These are phyloP conservation scores for Cherax destructor DNA, from an alignment of 1,140 invertebrate genomes.

Conservation along the genomic window DNA sequence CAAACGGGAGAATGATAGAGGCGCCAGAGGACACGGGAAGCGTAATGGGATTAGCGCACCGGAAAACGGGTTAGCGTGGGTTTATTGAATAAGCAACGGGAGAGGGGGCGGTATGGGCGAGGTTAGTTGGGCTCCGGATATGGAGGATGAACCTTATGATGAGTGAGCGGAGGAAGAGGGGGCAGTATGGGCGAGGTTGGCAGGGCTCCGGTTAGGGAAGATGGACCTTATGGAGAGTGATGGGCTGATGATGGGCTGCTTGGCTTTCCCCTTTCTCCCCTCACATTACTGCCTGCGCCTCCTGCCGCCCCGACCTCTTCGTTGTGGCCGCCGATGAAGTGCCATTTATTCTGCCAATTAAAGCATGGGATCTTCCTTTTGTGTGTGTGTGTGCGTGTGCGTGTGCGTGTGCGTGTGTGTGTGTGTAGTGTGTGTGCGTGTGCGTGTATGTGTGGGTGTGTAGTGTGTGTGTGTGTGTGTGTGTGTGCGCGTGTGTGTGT, in stretches of 20 bases:
- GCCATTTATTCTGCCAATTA: background rate
- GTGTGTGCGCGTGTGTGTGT: no score
- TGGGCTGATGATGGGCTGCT: no score
- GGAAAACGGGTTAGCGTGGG: background rate
- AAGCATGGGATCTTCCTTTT: background rate
- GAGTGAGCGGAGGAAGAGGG: no score
- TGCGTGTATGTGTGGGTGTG: no score
- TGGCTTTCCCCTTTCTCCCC: background rate
- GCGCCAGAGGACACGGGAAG: background rate
- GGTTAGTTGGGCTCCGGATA: background rate
- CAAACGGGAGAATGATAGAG: conserved; percentile 5
- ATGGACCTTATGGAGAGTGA: no score
- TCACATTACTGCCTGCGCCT: background rate
- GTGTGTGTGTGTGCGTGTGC: background rate
- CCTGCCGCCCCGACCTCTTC: background rate
- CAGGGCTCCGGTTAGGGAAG: no score
- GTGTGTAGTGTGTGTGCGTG: no score
- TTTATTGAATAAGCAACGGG: conserved; percentile 4
- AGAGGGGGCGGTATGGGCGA: background rate
- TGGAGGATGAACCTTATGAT: no score
- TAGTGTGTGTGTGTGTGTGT: no score
- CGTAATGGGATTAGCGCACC: conserved; percentile 4
- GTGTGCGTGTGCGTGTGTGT: background rate
- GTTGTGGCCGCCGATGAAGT: background rate
- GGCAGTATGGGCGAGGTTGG: background rate